Conservation (phyloP, 2,888 invertebrate species). For the Trisateles emortualis region DNA sequence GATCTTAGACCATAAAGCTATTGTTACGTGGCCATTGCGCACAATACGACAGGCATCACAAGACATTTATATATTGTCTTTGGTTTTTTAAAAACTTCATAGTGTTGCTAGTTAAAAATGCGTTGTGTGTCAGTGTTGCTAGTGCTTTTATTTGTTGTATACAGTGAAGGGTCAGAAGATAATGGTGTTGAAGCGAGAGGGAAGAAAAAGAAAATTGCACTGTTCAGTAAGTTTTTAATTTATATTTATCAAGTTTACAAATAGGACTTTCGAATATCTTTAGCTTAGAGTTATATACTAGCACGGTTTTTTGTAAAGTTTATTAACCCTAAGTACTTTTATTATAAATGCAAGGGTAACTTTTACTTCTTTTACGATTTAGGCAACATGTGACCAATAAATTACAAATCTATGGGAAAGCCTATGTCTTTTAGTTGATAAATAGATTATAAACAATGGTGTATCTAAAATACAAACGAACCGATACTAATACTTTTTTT, state of each 20-base stretch:
- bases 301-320: no score
- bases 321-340: no score
- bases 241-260: not conserved
- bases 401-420: no score
- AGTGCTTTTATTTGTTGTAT: constrained; percentile 45
- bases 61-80: constrained; percentile 6
- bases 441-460: no score
- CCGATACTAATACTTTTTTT: no score
- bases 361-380: no score
- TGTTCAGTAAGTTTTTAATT: constrained; percentile 68
- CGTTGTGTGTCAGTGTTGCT: constrained; percentile 41
- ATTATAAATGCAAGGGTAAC: no score
- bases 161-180: constrained; percentile 51
- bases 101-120: constrained; percentile 45
- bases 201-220: constrained; percentile 77
- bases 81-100: not conserved
- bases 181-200: constrained; percentile 67
- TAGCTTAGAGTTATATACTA: no score
- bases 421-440: no score
- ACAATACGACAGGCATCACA: constrained; percentile 22
- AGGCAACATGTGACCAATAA: no score
- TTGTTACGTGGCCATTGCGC: constrained; percentile 26
- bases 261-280: no score
- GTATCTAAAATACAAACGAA: no score
- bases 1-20: constrained; percentile 20